phyloP scores from a whole-genome alignment of 2,888 invertebrate genomes.

The Chrysolina americana region DNA sequence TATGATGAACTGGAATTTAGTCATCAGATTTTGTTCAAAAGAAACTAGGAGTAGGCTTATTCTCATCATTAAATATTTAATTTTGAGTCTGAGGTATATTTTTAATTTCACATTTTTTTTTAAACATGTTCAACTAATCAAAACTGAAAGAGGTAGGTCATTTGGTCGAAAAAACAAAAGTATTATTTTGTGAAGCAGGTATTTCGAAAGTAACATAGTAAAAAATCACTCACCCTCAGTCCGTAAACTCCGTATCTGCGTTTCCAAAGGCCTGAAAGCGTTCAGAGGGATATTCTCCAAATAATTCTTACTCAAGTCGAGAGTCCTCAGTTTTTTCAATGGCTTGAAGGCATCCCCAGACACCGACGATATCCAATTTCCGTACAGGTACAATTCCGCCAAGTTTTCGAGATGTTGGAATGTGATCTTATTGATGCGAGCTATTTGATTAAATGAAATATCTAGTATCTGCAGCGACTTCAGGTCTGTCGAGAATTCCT shows the following conservation, averaged over 20 bases:
- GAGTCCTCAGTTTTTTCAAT: constrained; percentile 80
- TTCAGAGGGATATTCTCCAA: constrained; percentile 85
- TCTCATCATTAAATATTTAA: too few species aligned
- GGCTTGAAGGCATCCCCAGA: constrained; percentile 85
- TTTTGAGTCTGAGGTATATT: too few species aligned
- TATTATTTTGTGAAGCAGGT: too few species aligned
- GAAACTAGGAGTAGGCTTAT: too few species aligned
- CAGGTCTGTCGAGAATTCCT: constrained; percentile 86
- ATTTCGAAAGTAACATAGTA: too few species aligned
- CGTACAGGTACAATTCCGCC: constrained; percentile 83
- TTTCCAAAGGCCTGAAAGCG: constrained; percentile 84
- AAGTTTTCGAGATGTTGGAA: constrained; percentile 85
- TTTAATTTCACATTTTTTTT: too few species aligned
- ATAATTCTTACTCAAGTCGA: constrained; percentile 88
- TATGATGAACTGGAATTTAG: too few species aligned
- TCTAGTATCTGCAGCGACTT: constrained; percentile 85
- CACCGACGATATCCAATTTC: constrained; percentile 86
- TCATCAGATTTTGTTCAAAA: too few species aligned
- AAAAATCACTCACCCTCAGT: constrained; percentile 80
- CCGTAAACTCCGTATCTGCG: constrained; percentile 83
- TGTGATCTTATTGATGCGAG: constrained; percentile 81
- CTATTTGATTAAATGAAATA: constrained; percentile 87
- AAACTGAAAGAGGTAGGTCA: too few species aligned
- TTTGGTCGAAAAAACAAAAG: neutral
- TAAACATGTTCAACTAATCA: too few species aligned